Evolutionary conservation across 64 coral and sea anemone species (phyloP).

Genomic region (Porites australiensis): DNA sequence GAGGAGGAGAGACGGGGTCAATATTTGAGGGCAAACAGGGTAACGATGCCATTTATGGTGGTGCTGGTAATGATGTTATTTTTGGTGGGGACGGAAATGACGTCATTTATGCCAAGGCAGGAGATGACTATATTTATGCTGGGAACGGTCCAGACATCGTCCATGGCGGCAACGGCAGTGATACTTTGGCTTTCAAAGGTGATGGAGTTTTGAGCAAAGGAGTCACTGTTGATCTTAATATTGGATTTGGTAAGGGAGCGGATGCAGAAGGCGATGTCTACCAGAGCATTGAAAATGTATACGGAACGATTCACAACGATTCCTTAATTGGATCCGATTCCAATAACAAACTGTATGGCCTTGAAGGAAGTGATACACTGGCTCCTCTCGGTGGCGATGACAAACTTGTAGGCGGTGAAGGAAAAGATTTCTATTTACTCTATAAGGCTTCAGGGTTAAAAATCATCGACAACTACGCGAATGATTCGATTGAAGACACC

Average conservation of each 20-base stretch:
- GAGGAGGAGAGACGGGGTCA: slow-evolving; percentile 5
- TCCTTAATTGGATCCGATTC: slow-evolving; percentile 30
- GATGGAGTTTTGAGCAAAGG: neutral
- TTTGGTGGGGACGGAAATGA: slow-evolving; percentile 22
- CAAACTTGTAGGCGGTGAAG: slow-evolving; percentile 27
- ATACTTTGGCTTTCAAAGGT: slow-evolving; percentile 50
- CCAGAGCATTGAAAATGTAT: slow-evolving; percentile 45
- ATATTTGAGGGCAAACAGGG: slow-evolving; percentile 33
- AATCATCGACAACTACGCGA: slow-evolving; percentile 63
- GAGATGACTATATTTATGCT: slow-evolving; percentile 46
- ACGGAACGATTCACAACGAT: slow-evolving; percentile 60
- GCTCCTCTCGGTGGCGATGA: slow-evolving; percentile 15
- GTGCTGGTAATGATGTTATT: neutral
- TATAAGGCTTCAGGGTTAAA: slow-evolving; percentile 26
- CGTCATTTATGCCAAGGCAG: neutral
- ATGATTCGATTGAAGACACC: slow-evolving; percentile 44
- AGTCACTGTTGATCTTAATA: neutral
- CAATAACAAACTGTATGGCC: slow-evolving; percentile 62
- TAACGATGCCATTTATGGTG: slow-evolving; percentile 33
- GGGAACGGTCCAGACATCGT: neutral
- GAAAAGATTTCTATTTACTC: slow-evolving; percentile 43
- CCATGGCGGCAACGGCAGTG: slow-evolving; percentile 31
- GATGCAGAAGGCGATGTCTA: slow-evolving; percentile 56
- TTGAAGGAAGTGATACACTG: slow-evolving; percentile 25
- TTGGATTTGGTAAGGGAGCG: slow-evolving; percentile 34